Evolutionary conservation across 30 jellyfish, hydroid and myxozoan species (phyloP).

Genomic region (Aurelia aurita): DNA sequence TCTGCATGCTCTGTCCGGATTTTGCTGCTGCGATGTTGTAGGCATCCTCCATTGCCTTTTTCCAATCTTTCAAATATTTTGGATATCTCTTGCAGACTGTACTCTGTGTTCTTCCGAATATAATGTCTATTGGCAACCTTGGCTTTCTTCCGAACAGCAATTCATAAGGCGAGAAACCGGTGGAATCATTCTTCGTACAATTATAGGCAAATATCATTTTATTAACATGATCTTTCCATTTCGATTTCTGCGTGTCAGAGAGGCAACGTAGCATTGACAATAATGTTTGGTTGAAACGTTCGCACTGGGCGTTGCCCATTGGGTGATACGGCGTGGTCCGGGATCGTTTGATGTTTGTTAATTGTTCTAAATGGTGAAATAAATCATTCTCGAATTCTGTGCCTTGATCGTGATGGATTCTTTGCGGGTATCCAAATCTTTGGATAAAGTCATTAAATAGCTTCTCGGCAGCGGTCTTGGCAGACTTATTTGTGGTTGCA

Average conservation of each 20-base stretch:
- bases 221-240: conserved; percentile 14
- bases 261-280: conserved; percentile 47
- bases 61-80: conserved; percentile 15
- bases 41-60: conserved; percentile 36
- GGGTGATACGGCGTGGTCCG: conserved; percentile 68
- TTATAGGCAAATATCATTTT: conserved; percentile 14
- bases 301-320: conserved; percentile 63
- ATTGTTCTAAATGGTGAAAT: conserved; percentile 27
- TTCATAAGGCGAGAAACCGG: conserved; percentile 48
- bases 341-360: conserved; percentile 22
- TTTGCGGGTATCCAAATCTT: conserved; percentile 58
- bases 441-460: conserved; percentile 41
- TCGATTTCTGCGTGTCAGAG: conserved; percentile 18
- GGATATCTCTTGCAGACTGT: conserved; percentile 44
- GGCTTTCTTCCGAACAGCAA: conserved; percentile 45
- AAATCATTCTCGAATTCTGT: conserved; percentile 58
- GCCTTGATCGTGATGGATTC: conserved; percentile 67
- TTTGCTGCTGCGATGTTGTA: conserved; percentile 43
- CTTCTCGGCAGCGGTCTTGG: conserved; percentile 65
- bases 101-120: neutral
- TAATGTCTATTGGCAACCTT: conserved; percentile 18
- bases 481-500: conserved; percentile 49
- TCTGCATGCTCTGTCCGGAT: conserved; percentile 40
- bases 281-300: conserved; percentile 39
- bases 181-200: conserved; percentile 9